Evolutionary conservation across 2,797 vertebrate genomes (phyloP).

Genomic region (Scarus forsteni): DNA sequence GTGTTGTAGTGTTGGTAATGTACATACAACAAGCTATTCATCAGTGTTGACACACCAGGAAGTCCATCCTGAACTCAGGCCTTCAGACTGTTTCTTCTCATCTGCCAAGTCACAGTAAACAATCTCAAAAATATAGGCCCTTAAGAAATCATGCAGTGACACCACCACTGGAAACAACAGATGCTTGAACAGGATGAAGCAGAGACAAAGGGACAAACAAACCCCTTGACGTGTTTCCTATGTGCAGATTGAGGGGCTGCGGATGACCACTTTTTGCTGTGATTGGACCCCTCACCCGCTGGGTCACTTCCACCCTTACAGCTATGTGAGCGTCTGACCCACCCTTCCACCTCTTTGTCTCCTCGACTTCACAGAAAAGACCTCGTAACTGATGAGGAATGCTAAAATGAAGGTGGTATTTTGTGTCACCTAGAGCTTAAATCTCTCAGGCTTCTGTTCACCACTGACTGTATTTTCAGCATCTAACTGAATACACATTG

Average conservation of each 20-base stretch:
- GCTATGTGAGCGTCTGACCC: slow-evolving; percentile 13
- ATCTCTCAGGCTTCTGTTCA: too few relatives aligned
- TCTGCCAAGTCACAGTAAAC: slow-evolving; percentile 29
- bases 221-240: slow-evolving; percentile 51
- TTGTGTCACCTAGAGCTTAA: too few relatives aligned
- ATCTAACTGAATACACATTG: too few relatives aligned
- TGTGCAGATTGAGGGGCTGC: slow-evolving; percentile 13
- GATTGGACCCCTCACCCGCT: slow-evolving; percentile 26
- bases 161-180: slow-evolving; percentile 6
- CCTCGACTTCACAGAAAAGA: slow-evolving; percentile 3
- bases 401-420: neutral
- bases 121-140: slow-evolving; percentile 19
- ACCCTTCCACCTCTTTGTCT: slow-evolving; percentile 31
- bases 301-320: slow-evolving; percentile 49
- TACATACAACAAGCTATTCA: neutral
- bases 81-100: slow-evolving; percentile 26
- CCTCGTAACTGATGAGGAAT: neutral
- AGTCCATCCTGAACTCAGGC: slow-evolving; percentile 6
- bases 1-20: too few relatives aligned
- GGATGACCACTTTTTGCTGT: slow-evolving; percentile 25
- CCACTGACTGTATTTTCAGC: too few relatives aligned
- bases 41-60: slow-evolving; percentile 10
- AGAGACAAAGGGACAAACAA: slow-evolving; percentile 45
- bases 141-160: neutral
- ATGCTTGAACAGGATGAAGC: slow-evolving; percentile 32